Base-by-base conservation (phyloP, 2,113 vertebrate genomes). In the Sylvietta virens region DNA sequence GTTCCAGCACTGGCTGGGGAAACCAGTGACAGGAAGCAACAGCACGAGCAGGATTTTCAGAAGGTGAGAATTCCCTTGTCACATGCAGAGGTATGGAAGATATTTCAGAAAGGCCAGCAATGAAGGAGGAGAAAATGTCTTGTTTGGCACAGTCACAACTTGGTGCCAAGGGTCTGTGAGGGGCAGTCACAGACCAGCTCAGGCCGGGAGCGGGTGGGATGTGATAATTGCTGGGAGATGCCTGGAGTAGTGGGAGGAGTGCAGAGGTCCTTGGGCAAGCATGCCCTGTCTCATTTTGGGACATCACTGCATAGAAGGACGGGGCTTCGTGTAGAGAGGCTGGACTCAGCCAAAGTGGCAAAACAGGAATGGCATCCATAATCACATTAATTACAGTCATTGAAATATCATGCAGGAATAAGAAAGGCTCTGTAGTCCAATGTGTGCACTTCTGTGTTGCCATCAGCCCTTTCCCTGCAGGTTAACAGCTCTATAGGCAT, bases 1-100 rank as follows among this genome's bases (percentile, higher is more conserved):
- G 30, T 45, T 57, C 51, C 0, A 1, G 31, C 47, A 42, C 28
- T 2, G 0, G 11, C 48, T 30, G 42, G 37, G 42, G 24, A 51
- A 67, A 79, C 14, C 31, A 24, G 61, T 7, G 51, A 56, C 74
- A 91, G 3, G 7, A 91, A 96, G 67, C 28, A 92, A 35, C 37
- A 72, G 51, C 57, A 73, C 7, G 83, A 70, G 70, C n/a, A 86
- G 67, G 50, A 66, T 70, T 93, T 91, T 88, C 53, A 66, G 67
- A 77, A 85, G 51, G 20, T 83, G 50, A 53, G 50, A 70, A 78
- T 67, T 44, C 50, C 39, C 10, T 65, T 1, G 1, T 50, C 39
- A 86, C 33, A 53, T 90, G 47, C 54, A 81, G 35, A 8, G 21
- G 14, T 72, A 9, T 2, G 2, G 62, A 77, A 88, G 70, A 57